A percentile compares a stretch with the other conserved stretches of the same genome.
Evolutionary conservation across 2,113 vertebrate species (phyloP).

Genomic region (Calonectris borealis): DNA sequence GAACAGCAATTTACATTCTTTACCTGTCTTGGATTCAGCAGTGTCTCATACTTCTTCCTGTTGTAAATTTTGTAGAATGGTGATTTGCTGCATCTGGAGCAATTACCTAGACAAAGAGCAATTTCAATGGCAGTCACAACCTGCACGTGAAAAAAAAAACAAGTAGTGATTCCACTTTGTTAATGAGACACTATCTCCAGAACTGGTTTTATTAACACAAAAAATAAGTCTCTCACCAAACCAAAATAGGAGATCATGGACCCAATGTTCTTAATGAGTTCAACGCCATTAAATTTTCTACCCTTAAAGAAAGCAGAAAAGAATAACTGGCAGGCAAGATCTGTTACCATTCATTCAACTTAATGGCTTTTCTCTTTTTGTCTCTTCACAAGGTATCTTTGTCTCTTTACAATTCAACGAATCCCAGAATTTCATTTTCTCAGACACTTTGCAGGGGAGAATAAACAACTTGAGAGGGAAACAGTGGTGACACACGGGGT

Average conservation of each 20-base stretch:
- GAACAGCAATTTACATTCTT: not conserved
- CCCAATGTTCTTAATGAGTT: conserved; percentile 81
- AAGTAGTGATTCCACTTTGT: not conserved
- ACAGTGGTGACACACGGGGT: not conserved
- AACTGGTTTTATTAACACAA: not conserved
- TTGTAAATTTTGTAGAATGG: conserved; percentile 71
- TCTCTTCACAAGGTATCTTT: not conserved
- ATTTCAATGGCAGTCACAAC: conserved; percentile 76
- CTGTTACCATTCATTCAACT: not conserved
- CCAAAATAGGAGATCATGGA: conserved; percentile 86
- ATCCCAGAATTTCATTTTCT: not conserved
- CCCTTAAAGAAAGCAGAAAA: conserved; percentile 67
- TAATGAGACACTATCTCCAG: not conserved
- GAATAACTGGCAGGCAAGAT: not conserved
- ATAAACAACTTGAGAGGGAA: not conserved
- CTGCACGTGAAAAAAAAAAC: conserved; percentile 48
- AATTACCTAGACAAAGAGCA: conserved; percentile 58
- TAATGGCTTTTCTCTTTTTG: not conserved
- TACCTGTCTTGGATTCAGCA: conserved; percentile 74
- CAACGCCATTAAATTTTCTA: conserved; percentile 78
- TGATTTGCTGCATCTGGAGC: conserved; percentile 47
- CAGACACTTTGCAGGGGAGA: not conserved
- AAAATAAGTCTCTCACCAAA: conserved; percentile 74
- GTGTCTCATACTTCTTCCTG: conserved; percentile 76
- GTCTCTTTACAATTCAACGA: not conserved